These are phyloP conservation scores for Cheirogaleus major DNA, from an alignment of 2,797 vertebrate species.

Conservation along the genomic window DNA sequence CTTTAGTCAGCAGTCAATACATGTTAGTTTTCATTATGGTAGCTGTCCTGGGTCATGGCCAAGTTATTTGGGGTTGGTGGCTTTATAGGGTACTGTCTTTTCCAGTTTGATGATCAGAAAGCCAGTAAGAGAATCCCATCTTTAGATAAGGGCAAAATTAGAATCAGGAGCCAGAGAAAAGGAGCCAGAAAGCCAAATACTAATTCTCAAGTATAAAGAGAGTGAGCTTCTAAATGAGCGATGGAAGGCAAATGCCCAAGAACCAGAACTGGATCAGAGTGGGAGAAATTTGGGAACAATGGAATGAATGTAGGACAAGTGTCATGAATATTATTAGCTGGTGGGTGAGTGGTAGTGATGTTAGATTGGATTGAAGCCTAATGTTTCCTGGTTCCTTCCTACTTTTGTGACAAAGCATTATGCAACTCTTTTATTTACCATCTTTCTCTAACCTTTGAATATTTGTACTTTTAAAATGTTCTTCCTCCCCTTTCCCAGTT, in stretches of 20 bases:
- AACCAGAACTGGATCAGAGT: background rate
- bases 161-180: background rate
- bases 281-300: background rate
- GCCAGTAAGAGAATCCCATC: background rate
- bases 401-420: background rate
- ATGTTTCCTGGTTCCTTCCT: background rate
- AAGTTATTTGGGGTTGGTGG: background rate
- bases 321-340: background rate
- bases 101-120: background rate
- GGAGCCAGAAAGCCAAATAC: background rate
- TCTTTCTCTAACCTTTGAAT: background rate
- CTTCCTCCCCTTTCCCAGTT: background rate
- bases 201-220: background rate
- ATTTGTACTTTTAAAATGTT: background rate
- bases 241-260: background rate
- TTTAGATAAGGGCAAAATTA: background rate
- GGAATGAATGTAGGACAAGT: background rate
- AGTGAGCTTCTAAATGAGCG: background rate
- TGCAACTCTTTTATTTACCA: background rate
- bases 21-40: background rate
- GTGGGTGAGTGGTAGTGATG: background rate
- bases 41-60: background rate
- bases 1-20: background rate
- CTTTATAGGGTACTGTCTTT: background rate
- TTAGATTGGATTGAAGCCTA: background rate